phyloP scores from a whole-genome alignment of 2,888 invertebrate genomes.

The Amphipyra tragopoginis region DNA sequence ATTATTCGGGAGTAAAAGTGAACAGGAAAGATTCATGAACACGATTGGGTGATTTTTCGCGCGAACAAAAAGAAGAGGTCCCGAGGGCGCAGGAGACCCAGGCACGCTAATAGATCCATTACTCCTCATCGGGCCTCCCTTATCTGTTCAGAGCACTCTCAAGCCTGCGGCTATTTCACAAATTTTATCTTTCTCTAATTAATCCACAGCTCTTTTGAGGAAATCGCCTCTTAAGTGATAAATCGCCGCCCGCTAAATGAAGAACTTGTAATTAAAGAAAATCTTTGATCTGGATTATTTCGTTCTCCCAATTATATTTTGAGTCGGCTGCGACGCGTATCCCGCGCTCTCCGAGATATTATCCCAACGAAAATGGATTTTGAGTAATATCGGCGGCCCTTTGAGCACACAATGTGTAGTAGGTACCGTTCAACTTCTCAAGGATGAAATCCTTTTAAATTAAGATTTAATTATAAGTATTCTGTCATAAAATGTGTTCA shows the following conservation, averaged over 20 bases:
- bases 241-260: slow-evolving; percentile 78
- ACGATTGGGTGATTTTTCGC: slow-evolving; percentile 74
- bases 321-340: slow-evolving; percentile 49
- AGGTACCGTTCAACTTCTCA: slow-evolving; percentile 10
- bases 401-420: slow-evolving; percentile 42
- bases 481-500: slow-evolving; percentile 14
- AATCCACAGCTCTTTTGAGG: slow-evolving; percentile 84
- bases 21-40: slow-evolving; percentile 72
- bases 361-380: slow-evolving; percentile 59
- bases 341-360: slow-evolving; percentile 50
- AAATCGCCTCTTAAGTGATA: slow-evolving; percentile 84
- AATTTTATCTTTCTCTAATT: slow-evolving; percentile 88
- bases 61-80: slow-evolving; percentile 68
- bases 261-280: slow-evolving; percentile 82
- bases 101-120: slow-evolving; percentile 82
- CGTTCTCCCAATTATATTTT: slow-evolving; percentile 66
- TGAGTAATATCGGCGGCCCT: slow-evolving; percentile 47
- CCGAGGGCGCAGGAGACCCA: slow-evolving; percentile 64
- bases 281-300: slow-evolving; percentile 83
- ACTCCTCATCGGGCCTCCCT: slow-evolving; percentile 78
- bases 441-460: slow-evolving; percentile 18
- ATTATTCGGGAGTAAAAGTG: slow-evolving; percentile 69
- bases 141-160: slow-evolving; percentile 83
- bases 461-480: slow-evolving; percentile 20
- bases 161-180: slow-evolving; percentile 80